Conservation (phyloP, 2,888 invertebrate species). For the Gerris lacustris region DNA sequence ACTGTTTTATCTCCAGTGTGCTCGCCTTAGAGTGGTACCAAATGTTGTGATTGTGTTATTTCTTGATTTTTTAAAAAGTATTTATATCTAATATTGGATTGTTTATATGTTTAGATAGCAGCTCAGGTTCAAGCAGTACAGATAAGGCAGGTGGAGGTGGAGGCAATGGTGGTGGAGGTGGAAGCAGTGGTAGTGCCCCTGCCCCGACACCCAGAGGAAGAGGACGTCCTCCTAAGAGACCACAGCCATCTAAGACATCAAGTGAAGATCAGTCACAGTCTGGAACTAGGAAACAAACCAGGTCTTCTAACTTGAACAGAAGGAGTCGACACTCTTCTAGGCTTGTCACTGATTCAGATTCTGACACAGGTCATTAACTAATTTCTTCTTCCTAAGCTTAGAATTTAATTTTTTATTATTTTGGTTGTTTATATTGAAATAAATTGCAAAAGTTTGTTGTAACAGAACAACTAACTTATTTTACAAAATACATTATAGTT, state of each 20-base stretch:
- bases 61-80: constrained; percentile 9
- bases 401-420: not conserved
- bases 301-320: constrained; percentile 52
- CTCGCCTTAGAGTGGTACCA: too few species aligned
- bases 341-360: constrained; percentile 32
- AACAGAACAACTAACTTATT: too few species aligned
- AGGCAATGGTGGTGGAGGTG: constrained; percentile 8
- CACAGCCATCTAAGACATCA: constrained; percentile 17
- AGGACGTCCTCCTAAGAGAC: constrained; percentile 6
- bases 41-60: not conserved
- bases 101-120: constrained; percentile 27
- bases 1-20: too few species aligned
- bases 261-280: constrained; percentile 29
- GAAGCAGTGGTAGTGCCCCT: constrained; percentile 22
- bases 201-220: constrained; percentile 13
- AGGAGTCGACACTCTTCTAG: constrained; percentile 32
- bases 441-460: too few species aligned
- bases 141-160: constrained; percentile 30
- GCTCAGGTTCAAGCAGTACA: constrained; percentile 28
- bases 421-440: too few species aligned
- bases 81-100: not conserved
- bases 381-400: too few species aligned
- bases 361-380: constrained; percentile 30
- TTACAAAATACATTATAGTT: too few species aligned
- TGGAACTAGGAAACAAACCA: constrained; percentile 50